phyloP scores from a whole-genome alignment of 2,888 invertebrate species.

The Thymelicus lineola region DNA sequence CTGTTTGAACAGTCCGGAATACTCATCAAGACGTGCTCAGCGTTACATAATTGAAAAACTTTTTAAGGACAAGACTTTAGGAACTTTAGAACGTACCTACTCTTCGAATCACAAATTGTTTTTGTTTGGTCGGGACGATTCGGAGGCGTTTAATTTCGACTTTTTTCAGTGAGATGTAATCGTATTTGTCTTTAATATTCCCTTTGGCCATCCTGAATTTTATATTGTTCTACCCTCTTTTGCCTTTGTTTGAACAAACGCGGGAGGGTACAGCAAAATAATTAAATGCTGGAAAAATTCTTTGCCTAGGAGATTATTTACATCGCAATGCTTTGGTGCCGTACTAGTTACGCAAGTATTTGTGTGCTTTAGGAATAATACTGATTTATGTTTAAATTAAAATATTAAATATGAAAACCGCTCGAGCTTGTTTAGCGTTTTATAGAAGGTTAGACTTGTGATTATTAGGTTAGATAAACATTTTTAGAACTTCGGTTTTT shows the following conservation, averaged over 20 bases:
- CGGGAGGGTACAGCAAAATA: conserved; percentile 31
- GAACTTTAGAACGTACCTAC: conserved; percentile 61
- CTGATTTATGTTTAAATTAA: conserved; percentile 5
- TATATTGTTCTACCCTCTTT: conserved; percentile 18
- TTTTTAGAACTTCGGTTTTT: too few relatives aligned
- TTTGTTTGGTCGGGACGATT: conserved; percentile 59
- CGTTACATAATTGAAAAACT: conserved; percentile 73
- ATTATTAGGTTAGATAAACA: too few relatives aligned
- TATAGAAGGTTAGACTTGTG: too few relatives aligned
- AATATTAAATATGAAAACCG: not conserved
- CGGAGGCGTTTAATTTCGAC: conserved; percentile 37
- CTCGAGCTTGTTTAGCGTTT: not conserved
- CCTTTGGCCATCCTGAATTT: conserved; percentile 31
- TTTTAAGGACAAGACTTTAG: conserved; percentile 54
- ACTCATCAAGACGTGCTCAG: conserved; percentile 45
- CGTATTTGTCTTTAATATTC: conserved; percentile 36
- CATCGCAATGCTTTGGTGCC: conserved; percentile 22
- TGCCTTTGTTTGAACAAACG: conserved; percentile 31
- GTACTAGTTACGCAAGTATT: conserved; percentile 13
- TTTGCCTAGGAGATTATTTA: conserved; percentile 29
- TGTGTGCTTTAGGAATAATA: conserved; percentile 12
- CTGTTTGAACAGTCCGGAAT: not conserved
- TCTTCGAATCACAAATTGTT: conserved; percentile 66
- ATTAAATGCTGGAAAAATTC: conserved; percentile 34
- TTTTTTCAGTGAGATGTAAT: conserved; percentile 23